Conservation (phyloP, 2,797 vertebrate genomes). For the Eutrigla gurnardus region DNA sequence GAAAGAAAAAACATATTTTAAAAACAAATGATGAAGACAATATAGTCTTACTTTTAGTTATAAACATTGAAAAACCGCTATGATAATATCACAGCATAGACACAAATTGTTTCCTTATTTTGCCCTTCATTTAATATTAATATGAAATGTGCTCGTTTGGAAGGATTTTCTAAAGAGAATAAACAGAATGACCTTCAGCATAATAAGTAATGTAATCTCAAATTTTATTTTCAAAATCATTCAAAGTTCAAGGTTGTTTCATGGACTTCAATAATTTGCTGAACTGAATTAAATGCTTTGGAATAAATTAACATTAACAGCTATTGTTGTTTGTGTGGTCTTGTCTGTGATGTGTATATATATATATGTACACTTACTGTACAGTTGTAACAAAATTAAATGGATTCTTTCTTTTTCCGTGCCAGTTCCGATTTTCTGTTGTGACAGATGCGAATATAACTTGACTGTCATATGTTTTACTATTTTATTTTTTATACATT, state of each 20-base stretch:
- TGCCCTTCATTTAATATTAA: constrained; percentile 14
- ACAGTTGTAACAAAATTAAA: constrained; percentile 37
- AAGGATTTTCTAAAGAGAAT: not conserved
- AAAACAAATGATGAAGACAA: constrained; percentile 4
- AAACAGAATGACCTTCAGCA: not conserved
- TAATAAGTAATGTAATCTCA: not conserved
- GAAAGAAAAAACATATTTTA: not conserved
- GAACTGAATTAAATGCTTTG: not conserved
- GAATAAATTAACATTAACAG: not conserved
- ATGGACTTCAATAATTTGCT: not conserved
- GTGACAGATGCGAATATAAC: constrained; percentile 1
- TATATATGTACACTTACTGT: not conserved
- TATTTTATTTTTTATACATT: too few relatives aligned
- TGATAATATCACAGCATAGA: constrained; percentile 9
- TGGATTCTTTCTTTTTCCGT: constrained; percentile 28
- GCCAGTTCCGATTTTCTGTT: constrained; percentile 14
- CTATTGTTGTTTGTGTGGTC: not conserved
- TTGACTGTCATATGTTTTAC: not conserved
- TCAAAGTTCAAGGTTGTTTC: constrained; percentile 2
- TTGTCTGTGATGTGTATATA: not conserved
- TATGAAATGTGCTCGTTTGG: not conserved
- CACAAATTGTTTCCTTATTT: not conserved
- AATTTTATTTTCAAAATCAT: constrained; percentile 3
- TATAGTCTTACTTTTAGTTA: not conserved
- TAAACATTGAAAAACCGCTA: not conserved